Evolutionary conservation across 2,113 vertebrate species (phyloP), one percentile per base, ranked within the genome.

Genomic region (Promerops cafer): DNA sequence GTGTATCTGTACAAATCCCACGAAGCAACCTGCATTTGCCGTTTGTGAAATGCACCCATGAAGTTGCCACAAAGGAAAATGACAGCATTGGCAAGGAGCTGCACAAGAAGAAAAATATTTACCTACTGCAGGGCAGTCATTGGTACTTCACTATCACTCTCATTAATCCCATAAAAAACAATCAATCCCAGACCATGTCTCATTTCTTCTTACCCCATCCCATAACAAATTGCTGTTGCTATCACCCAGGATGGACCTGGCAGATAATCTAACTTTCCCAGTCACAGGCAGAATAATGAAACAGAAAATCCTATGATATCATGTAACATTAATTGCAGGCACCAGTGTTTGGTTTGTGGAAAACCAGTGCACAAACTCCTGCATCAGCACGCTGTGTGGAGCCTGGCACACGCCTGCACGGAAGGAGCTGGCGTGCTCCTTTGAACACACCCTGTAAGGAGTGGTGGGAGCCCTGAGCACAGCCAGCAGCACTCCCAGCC

Each of bases 11-110:
- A 99, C 64, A 99, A 98, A 97, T 99, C 99, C 59, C 97, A 97
- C 3, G 99, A 98, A 31, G 99, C 99, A 45, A 98, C 99, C 95
- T 99, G 99, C 98, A 99, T 99, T 37, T 99, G 98, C 83, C 99
- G 96, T 95, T 99, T 99, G 94, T 99, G 99, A 96, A 99, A 99
- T 31, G 98, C 98, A 13, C 99, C 99, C 76, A 99, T 98, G 56
- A 98, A 91, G 91, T 97, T 98, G 50, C 99, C 99, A 64, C 99
- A 99, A 30, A 99, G 96, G 90, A 99, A 99, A 94, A 99, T 97
- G 71, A 99, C 94, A 2, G 96, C 97, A 8, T 99, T 99, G 96
- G 99, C 99, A 95, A 99, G 90, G 30, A 99, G 96, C 99, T 99
- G 96, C 45, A 86, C 3, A 50, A 94, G 70, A 95, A 65, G 33